phyloP scores from a whole-genome alignment of 2,797 vertebrate species.

The Anabas testudineus region DNA sequence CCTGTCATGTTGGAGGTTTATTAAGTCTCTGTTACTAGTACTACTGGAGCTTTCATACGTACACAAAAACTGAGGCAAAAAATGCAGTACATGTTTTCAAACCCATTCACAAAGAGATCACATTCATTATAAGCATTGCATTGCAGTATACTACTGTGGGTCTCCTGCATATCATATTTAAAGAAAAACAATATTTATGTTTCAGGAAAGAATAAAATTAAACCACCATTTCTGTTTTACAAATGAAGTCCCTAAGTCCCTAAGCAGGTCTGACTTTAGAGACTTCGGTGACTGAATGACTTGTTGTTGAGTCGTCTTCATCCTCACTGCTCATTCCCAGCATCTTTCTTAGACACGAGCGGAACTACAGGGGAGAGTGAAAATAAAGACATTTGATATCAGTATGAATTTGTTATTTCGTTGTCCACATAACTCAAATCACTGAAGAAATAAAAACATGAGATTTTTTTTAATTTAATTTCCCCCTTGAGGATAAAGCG shows the following conservation, averaged over 20 bases:
- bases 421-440: background rate
- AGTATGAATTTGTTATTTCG: background rate
- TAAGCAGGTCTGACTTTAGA: slow-evolving; percentile 81
- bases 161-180: no score
- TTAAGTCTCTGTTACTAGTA: slow-evolving; percentile 8
- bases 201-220: background rate
- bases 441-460: background rate
- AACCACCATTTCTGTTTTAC: background rate
- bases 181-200: no score
- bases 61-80: background rate
- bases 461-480: background rate
- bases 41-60: background rate
- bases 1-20: slow-evolving; percentile 2
- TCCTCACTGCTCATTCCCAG: slow-evolving; percentile 80
- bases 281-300: slow-evolving; percentile 83
- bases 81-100: background rate
- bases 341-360: slow-evolving; percentile 80
- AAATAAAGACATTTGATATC: background rate
- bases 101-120: background rate
- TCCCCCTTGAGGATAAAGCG: background rate
- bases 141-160: slow-evolving; percentile 19
- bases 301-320: slow-evolving; percentile 75
- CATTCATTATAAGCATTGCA: background rate
- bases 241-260: no score
- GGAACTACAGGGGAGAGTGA: slow-evolving; percentile 77